Percentiles rank a stretch among this genome's conserved stretches.
Evolutionary conservation across 1,140 invertebrate species (phyloP).

Genomic region (Philotrypesis tridentata): DNA sequence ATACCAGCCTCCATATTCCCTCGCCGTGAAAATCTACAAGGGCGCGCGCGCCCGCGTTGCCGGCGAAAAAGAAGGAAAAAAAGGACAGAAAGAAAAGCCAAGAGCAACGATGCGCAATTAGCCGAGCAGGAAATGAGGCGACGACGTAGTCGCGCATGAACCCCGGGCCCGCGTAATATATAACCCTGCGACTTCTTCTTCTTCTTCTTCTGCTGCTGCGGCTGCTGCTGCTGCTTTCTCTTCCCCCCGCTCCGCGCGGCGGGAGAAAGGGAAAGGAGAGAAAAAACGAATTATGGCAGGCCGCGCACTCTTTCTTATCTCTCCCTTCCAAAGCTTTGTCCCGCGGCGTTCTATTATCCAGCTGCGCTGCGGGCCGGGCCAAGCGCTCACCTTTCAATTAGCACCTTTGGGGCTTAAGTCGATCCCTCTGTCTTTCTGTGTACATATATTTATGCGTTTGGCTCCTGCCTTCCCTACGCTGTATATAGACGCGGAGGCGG

Average conservation of each 20-base stretch:
- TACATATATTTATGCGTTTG: background rate
- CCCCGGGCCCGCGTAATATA: background rate
- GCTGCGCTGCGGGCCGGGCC: too few species aligned
- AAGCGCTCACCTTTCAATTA: slow-evolving; percentile 18
- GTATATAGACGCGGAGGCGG: background rate
- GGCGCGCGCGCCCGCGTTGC: background rate
- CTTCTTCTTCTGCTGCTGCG: background rate
- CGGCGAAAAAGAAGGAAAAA: too few species aligned
- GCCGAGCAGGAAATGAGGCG: slow-evolving; percentile 57
- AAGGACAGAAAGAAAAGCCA: slow-evolving; percentile 17
- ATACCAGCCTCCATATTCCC: slow-evolving; percentile 5
- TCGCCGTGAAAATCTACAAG: background rate
- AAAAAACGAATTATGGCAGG: slow-evolving; percentile 5
- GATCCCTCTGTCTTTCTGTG: background rate
- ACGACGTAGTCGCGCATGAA: slow-evolving; percentile 26
- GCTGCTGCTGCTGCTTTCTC: too few species aligned
- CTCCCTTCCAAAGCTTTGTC: background rate
- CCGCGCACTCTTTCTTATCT: slow-evolving; percentile 9
- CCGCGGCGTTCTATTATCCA: background rate
- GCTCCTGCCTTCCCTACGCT: too few species aligned
- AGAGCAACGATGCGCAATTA: slow-evolving; percentile 59
- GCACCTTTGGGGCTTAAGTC: background rate
- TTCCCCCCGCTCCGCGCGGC: too few species aligned
- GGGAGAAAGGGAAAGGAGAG: background rate
- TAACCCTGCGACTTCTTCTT: slow-evolving; percentile 2